phyloP scores from a whole-genome alignment of 1,140 invertebrate genomes.

The Pantala flavescens region DNA sequence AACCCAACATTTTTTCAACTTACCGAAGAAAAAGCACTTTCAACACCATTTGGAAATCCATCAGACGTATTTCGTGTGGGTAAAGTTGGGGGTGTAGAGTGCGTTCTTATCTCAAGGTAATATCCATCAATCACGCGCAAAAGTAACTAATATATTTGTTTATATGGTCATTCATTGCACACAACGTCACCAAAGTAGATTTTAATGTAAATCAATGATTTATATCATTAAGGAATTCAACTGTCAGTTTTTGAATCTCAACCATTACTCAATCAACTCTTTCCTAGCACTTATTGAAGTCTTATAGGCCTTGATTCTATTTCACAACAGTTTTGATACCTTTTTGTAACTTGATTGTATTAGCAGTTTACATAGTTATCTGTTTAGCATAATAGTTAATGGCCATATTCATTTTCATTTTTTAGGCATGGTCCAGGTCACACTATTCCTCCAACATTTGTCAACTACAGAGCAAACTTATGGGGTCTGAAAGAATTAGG shows the following conservation, averaged over 20 bases:
- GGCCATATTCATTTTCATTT: slow-evolving; percentile 18
- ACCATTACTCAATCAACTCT: not conserved
- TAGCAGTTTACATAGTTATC: too few relatives aligned
- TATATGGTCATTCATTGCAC: too few relatives aligned
- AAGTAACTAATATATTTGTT: too few relatives aligned
- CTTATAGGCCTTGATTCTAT: too few relatives aligned
- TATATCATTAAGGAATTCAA: too few relatives aligned
- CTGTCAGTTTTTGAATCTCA: not conserved
- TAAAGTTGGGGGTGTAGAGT: slow-evolving; percentile 62
- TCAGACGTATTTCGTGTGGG: slow-evolving; percentile 72
- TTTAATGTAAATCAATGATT: too few relatives aligned
- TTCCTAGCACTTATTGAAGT: not conserved
- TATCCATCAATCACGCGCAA: too few relatives aligned
- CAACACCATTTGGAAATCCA: slow-evolving; percentile 76
- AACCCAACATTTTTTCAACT: slow-evolving; percentile 72
- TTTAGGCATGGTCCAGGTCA: slow-evolving; percentile 80
- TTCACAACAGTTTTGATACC: too few relatives aligned
- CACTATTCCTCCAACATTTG: slow-evolving; percentile 61
- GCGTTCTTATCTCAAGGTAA: slow-evolving; percentile 68
- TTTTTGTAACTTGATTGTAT: too few relatives aligned
- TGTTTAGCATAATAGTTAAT: too few relatives aligned
- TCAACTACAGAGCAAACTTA: slow-evolving; percentile 96
- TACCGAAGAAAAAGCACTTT: slow-evolving; percentile 47
- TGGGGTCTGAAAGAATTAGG: slow-evolving; percentile 80
- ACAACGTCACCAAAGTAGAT: too few relatives aligned